Percentiles rank a stretch among this genome's conserved stretches.
Evolutionary conservation across 2,888 invertebrate genomes (phyloP).

Genomic region (Polydrusus cervinus): DNA sequence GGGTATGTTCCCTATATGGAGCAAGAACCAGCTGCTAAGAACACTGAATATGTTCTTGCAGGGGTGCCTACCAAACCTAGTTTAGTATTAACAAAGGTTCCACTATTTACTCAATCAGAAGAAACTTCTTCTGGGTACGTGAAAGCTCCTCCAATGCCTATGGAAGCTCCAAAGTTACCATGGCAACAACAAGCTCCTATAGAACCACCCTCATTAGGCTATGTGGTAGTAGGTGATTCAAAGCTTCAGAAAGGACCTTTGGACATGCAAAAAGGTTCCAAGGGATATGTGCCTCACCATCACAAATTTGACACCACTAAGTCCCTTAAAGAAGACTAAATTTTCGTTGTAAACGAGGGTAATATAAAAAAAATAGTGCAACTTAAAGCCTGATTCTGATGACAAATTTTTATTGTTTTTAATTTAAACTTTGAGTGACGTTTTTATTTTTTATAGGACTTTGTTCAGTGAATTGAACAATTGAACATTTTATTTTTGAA

Average conservation of each 20-base stretch:
- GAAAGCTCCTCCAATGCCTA: conserved; percentile 57
- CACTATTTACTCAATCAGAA: conserved; percentile 43
- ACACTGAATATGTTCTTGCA: conserved; percentile 64
- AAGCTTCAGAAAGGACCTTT: conserved; percentile 52
- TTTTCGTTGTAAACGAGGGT: conserved; percentile 2
- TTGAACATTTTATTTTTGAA: conserved; percentile 21
- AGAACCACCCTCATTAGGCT: conserved; percentile 59
- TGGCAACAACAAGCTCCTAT: conserved; percentile 58
- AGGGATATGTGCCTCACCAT: conserved; percentile 66
- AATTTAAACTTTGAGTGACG: conserved; percentile 12
- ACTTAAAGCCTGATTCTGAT: conserved; percentile 2
- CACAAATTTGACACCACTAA: conserved; percentile 54
- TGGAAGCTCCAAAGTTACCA: conserved; percentile 47
- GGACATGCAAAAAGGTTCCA: conserved; percentile 47
- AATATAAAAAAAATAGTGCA: conserved; percentile 5
- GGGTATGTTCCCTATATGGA: conserved; percentile 63
- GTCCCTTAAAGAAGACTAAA: conserved; percentile 66
- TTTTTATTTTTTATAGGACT: background rate
- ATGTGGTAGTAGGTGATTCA: conserved; percentile 63
- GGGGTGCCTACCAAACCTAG: conserved; percentile 60
- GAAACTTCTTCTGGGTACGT: conserved; percentile 59
- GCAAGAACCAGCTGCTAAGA: conserved; percentile 51
- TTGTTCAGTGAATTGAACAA: background rate
- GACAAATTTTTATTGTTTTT: conserved; percentile 17
- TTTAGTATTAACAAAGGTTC: conserved; percentile 46